A percentile compares a stretch with the other conserved stretches of the same genome.
phyloP scores from a whole-genome alignment of 2,113 vertebrate species.

The Nymphicus hollandicus region DNA sequence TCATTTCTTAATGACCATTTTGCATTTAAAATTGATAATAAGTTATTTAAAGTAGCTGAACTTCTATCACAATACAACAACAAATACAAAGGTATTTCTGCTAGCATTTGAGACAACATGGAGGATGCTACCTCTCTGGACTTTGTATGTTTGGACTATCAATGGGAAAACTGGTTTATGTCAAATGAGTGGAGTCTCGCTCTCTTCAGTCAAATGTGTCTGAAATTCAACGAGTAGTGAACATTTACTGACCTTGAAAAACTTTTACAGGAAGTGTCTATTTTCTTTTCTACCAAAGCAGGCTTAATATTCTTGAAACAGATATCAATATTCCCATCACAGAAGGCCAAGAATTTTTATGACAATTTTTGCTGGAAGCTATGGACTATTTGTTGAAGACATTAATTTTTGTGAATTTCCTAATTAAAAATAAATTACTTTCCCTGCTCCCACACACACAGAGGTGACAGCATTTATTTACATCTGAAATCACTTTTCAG shows the following conservation, averaged over 20 bases:
- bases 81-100: neutral
- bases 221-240: neutral
- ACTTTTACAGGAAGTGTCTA: neutral
- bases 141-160: neutral
- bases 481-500: neutral
- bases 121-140: neutral
- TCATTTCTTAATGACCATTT: neutral
- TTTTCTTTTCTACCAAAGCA: neutral
- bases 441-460: neutral
- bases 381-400: neutral
- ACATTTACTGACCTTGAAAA: neutral
- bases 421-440: neutral
- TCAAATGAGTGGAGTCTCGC: neutral
- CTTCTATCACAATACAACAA: neutral
- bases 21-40: neutral
- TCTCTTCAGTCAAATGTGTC: neutral
- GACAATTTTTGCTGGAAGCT: neutral
- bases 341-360: neutral
- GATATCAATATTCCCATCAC: neutral
- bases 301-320: neutral
- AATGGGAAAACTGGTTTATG: neutral
- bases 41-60: neutral
- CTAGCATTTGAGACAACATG: neutral
- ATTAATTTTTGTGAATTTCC: neutral
- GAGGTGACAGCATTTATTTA: neutral